Evolutionary conservation across 2,888 invertebrate species (phyloP).

Genomic region (Agriopis aurantiaria): DNA sequence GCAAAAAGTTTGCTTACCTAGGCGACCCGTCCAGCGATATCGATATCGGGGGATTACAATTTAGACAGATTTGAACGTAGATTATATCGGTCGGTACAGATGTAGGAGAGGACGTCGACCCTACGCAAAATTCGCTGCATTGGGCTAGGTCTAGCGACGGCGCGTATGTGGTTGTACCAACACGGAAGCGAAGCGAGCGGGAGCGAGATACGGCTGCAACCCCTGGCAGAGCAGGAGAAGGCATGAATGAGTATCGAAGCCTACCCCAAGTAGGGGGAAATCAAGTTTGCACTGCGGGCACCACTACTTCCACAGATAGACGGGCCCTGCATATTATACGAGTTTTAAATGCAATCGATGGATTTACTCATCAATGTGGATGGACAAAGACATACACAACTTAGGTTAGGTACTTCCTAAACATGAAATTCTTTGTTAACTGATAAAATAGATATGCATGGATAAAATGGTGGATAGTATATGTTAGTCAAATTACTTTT

Average conservation of each 20-base stretch:
- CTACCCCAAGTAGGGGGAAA: constrained; percentile 85
- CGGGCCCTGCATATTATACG: constrained; percentile 66
- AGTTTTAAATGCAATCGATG: constrained; percentile 75
- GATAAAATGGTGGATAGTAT: not conserved
- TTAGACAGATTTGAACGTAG: constrained; percentile 57
- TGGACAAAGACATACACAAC: constrained; percentile 1
- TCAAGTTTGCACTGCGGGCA: constrained; percentile 83
- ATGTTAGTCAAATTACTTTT: too few relatives aligned
- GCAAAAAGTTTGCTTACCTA: constrained; percentile 49
- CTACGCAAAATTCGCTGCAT: constrained; percentile 87
- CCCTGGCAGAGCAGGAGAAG: constrained; percentile 77
- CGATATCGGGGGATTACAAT: constrained; percentile 56
- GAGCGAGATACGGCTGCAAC: constrained; percentile 69
- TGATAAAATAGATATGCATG: not conserved
- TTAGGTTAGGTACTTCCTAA: not conserved
- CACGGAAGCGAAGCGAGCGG: constrained; percentile 76
- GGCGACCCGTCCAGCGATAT: constrained; percentile 31
- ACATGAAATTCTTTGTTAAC: not conserved
- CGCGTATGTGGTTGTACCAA: constrained; percentile 80
- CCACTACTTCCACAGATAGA: constrained; percentile 76
- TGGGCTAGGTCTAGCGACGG: constrained; percentile 86
- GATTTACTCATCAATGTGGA: constrained; percentile 41
- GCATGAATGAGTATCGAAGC: constrained; percentile 86
- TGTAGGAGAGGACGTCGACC: constrained; percentile 81
- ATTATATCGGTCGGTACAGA: constrained; percentile 59